Base-by-base conservation (phyloP, 2,113 vertebrate species). In the Colossoma macropomum region DNA sequence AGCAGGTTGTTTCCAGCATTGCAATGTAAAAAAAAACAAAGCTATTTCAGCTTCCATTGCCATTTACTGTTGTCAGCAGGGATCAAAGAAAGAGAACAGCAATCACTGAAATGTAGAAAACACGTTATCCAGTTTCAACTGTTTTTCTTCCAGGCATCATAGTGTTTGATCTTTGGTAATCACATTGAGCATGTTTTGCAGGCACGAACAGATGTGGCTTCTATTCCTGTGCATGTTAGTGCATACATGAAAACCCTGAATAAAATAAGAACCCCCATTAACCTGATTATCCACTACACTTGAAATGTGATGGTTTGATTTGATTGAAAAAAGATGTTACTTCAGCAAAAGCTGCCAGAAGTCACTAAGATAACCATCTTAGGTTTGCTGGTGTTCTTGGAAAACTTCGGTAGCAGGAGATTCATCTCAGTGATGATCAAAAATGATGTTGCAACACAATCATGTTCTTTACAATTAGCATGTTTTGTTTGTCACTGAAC, bases 121-220 rank as follows among this genome's bases (percentile, higher is more conserved):
- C 10, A 62, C 54, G n/a, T 8, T 52, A 63, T 73, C 30, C 4
- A 70, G 13, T 38, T 1, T 63, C 13, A 11, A 52, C 19, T 45
- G 32, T 38, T 38, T 48, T 54, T 81, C 41, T 34, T 75, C 28
- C 28, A 75, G 71, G 59, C 60, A 73, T 59, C 21, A 17, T n/a
- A 70, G 21, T 52, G 50, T 59, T 81, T 81, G 79, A 74, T 65
- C 50, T 81, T n/a, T 52, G 59, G 66, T 75, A 75, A 75, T 16
- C 50, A 48, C 30, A 75, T 23, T 41, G 4, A 69, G 15, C 27
- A 27, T 13, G 28, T 4, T 74, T 21, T 65, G 38, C 79, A 63
- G 38, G 59, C 41, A 27, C 56, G 34, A 34, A 74, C 59, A 66
- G 28, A 54, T 54, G 59, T 81, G 79, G 70, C 27, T 52, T 41